These are phyloP conservation scores for Ciona savignyi DNA, from an alignment of 23 tunicate genomes.

Conservation along the genomic window DNA sequence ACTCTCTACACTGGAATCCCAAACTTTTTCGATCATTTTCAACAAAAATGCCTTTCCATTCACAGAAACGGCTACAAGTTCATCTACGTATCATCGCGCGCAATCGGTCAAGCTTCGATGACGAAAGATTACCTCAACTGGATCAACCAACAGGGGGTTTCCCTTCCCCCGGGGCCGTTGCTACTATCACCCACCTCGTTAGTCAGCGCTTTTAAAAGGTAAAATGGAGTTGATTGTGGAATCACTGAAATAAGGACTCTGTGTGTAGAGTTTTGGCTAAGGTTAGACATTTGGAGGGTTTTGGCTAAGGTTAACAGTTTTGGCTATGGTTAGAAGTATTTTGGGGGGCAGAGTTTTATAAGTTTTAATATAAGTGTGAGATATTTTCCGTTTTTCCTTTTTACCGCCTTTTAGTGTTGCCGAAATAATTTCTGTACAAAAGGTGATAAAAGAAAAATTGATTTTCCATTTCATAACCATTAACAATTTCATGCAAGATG, in stretches of 20 bases:
- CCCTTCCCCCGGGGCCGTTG: slow-evolving; percentile 85
- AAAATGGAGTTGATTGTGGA: not conserved
- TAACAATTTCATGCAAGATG: no score
- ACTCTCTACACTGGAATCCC: no score
- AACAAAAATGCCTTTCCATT: not conserved
- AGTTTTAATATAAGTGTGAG: not conserved
- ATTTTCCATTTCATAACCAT: no score
- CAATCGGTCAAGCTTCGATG: slow-evolving; percentile 98
- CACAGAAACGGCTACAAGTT: slow-evolving; percentile 85
- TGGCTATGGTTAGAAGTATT: no score
- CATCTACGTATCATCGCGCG: slow-evolving; percentile 82
- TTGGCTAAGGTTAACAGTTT: no score
- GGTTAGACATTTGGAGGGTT: no score
- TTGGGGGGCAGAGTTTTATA: not conserved
- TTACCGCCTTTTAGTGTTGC: not conserved
- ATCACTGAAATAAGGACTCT: no score
- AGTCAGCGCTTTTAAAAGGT: slow-evolving; percentile 83
- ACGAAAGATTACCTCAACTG: slow-evolving; percentile 91
- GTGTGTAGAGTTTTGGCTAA: no score
- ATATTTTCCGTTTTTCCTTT: not conserved
- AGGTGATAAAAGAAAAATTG: no score
- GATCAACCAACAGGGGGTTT: slow-evolving; percentile 92
- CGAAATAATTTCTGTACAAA: no score
- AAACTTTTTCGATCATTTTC: no score
- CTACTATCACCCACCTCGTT: slow-evolving; percentile 86